phyloP scores from a whole-genome alignment of 1,140 invertebrate species.

The Ylistrum balloti region DNA sequence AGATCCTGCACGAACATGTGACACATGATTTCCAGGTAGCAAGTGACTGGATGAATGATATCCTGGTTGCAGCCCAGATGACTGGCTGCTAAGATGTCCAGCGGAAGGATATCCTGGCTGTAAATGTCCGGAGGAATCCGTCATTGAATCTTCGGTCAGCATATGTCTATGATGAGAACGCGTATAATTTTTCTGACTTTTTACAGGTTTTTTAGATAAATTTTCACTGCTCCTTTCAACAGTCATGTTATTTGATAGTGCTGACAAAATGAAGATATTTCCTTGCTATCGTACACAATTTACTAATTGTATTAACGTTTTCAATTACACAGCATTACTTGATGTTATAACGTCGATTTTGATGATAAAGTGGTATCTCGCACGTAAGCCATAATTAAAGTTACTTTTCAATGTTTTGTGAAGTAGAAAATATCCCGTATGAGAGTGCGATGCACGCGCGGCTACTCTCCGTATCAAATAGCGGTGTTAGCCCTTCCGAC shows the following conservation, averaged over 20 bases:
- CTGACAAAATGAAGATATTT: not conserved
- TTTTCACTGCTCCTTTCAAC: constrained; percentile 1
- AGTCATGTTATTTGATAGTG: not conserved
- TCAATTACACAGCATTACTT: not conserved
- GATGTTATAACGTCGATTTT: not conserved
- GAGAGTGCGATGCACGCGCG: constrained; percentile 29
- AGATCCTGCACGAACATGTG: constrained; percentile 50
- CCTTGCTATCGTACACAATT: not conserved
- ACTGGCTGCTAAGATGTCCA: not conserved
- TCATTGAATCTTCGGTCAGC: not conserved
- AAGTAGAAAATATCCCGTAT: constrained; percentile 1
- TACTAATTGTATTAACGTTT: not conserved
- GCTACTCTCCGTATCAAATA: not conserved
- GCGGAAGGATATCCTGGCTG: not conserved
- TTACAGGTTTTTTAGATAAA: not conserved
- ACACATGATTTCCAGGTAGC: constrained; percentile 9
- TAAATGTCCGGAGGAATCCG: constrained; percentile 5
- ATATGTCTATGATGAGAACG: not conserved
- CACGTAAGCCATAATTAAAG: not conserved
- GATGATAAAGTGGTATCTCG: not conserved
- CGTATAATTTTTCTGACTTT: constrained; percentile 12
- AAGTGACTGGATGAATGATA: not conserved
- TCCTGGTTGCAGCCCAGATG: not conserved
- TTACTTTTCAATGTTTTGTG: not conserved
- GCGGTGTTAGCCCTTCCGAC: not conserved